Conservation (phyloP, 2,888 invertebrate species). For the Megaustenia siamemsis region DNA sequence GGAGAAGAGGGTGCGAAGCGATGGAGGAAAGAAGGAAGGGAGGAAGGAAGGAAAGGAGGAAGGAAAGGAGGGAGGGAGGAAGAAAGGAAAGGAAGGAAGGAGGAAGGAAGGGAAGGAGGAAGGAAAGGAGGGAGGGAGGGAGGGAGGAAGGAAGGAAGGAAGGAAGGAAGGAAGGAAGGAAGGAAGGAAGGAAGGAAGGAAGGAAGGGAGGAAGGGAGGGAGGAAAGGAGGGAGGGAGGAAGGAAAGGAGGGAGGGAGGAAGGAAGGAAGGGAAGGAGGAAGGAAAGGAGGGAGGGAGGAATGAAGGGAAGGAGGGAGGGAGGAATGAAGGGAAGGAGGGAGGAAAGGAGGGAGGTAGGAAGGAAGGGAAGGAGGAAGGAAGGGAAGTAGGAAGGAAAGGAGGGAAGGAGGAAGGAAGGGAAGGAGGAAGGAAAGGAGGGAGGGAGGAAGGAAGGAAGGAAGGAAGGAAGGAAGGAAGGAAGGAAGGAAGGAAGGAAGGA, state of each 20-base stretch:
- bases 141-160: not conserved
- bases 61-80: slow-evolving; percentile 17
- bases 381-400: no score
- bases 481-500: not conserved
- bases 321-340: no score
- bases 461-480: not conserved
- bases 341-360: no score
- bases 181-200: not conserved
- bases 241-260: slow-evolving; percentile 36
- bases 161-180: not conserved
- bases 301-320: no score
- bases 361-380: no score
- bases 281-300: slow-evolving; percentile 33
- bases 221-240: slow-evolving; percentile 18
- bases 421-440: slow-evolving; percentile 17
- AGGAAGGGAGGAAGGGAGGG: not conserved
- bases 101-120: not conserved
- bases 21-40: not conserved
- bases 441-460: slow-evolving; percentile 5
- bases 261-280: slow-evolving; percentile 29
- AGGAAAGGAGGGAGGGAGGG: not conserved
- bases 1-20: no score
- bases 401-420: not conserved
- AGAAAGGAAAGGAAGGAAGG: not conserved
- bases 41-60: not conserved